Evolutionary conservation across 2,888 invertebrate species (phyloP), one percentile per base, ranked within the genome.

Genomic region (Megamerina dolium): DNA sequence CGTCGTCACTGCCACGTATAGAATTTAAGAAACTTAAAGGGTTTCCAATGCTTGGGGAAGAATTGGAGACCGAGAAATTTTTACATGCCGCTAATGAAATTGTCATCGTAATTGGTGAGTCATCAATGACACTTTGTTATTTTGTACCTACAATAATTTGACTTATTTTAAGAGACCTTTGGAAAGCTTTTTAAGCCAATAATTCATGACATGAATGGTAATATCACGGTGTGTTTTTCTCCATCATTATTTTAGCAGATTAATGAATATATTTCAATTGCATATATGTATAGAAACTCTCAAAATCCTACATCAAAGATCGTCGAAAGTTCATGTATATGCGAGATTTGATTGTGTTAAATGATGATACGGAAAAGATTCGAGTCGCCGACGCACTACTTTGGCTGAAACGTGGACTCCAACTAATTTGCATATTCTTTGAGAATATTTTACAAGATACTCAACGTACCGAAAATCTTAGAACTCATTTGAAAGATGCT

Each of bases 111-210:
- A 74, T 85, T 53, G 84, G 85, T 84, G 73, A 43, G 29, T 35
- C 34, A 34, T 18, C 8, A 31, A 12, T n/a, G 3, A 12, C 14
- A 31, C 8, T 31, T 23, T 23, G 10, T 23, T 8, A 8, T 23
- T 23, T 23, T 23, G 23, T 10, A 23, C 16, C 17, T 16, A 8
- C 9, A 3, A 30, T 12, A 13, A 26, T 20, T 13, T 23, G 10
- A 23, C 10, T 23, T 35, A 5, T 39, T 16, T 21, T 21, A 34
- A 43, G 43, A 38, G 34, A 29, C 78, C 54, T 79, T 87, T 62
- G 87, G 87, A 38, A 82, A 79, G 68, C 72, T 81, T 13, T 86
- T 87, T 68, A 74, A 80, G 34, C 84, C 86, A 19, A 81, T 87
- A 30, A 82, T 80, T 57, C 78, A 77, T 67, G 87, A 88, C 60